Evolutionary conservation across 2,888 invertebrate genomes (phyloP), one percentile per base, ranked within the genome.

Genomic region (Habroteleia sp.): DNA sequence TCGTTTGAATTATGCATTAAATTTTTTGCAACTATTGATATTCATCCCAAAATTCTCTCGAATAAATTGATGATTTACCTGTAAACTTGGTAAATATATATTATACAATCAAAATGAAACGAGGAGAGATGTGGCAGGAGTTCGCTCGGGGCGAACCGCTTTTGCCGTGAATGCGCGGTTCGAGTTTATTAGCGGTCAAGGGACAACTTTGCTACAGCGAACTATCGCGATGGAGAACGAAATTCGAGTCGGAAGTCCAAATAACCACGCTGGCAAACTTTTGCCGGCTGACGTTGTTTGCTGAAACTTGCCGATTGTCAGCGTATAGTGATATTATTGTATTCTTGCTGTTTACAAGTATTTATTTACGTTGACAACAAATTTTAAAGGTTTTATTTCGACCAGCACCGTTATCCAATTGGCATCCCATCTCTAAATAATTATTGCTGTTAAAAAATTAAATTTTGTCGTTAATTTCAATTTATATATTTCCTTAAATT

Each of bases 181-280:
- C 11, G 41, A 62, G 74, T 74, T 74, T 74, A 68, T 74, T 74
- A 74, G 68, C 60, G 68, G 68, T 74, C 74, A 68, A 42, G 50
- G 52, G 74, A 74, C 66, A 74, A 74, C 74, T 74, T 74, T 74
- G 62, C 60, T 27, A 23, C 16, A 25, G 37, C 20, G 31, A 52
- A 66, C 66, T 74, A 74, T 62, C 60, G 46, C 39, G 48, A 54
- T 54, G 54, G 68, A 56, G 63, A 63, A 68, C 62, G 56, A 74
- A 60, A 44, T 60, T 74, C 50, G 54, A 63, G 44, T 16, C 54
- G 74, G 60, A 74, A 66, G 66, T 68, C 39, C 66, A 56, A 74
- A 74, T 74, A 74, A 74, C 54, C 48, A 27, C 50, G 31, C 31
- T 39, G 17, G 50, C 56, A 50, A 66, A 74, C 74, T 74, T 74